Conservation (phyloP, 2,888 invertebrate species). For the Baronia brevicornis region DNA sequence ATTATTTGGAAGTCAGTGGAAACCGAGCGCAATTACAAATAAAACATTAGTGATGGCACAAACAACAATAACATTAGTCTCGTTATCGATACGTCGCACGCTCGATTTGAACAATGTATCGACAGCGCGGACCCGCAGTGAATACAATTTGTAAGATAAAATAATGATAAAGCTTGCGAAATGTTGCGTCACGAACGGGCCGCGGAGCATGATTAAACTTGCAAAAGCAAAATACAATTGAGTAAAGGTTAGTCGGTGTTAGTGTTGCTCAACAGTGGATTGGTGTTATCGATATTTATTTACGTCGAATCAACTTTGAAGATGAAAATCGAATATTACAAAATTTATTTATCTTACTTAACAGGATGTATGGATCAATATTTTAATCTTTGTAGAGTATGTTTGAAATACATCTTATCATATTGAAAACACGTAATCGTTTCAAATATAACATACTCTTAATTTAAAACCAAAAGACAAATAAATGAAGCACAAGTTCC, state of each 20-base stretch:
- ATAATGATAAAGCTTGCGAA: slow-evolving; percentile 72
- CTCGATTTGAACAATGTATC: slow-evolving; percentile 28
- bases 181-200: slow-evolving; percentile 68
- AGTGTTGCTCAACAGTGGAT: slow-evolving; percentile 21
- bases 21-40: slow-evolving; percentile 14
- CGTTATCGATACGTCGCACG: slow-evolving; percentile 25
- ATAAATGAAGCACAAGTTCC: no score
- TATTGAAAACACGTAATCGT: no score
- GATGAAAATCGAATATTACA: no score
- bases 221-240: slow-evolving; percentile 70
- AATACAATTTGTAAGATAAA: slow-evolving; percentile 74
- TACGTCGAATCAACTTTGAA: not conserved
- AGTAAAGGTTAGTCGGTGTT: slow-evolving; percentile 65
- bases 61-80: slow-evolving; percentile 23
- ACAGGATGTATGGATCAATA: no score
- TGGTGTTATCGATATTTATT: slow-evolving; percentile 20
- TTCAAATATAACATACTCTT: no score
- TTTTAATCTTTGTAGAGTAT: no score
- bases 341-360: no score
- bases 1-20: slow-evolving; percentile 10
- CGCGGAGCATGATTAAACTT: slow-evolving; percentile 71
- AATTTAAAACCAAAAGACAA: no score
- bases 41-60: slow-evolving; percentile 36
- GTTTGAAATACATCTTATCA: no score
- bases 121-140: slow-evolving; percentile 48